Evolutionary conservation across 1,140 invertebrate genomes (phyloP).

Genomic region (Drosophila bifasciata): DNA sequence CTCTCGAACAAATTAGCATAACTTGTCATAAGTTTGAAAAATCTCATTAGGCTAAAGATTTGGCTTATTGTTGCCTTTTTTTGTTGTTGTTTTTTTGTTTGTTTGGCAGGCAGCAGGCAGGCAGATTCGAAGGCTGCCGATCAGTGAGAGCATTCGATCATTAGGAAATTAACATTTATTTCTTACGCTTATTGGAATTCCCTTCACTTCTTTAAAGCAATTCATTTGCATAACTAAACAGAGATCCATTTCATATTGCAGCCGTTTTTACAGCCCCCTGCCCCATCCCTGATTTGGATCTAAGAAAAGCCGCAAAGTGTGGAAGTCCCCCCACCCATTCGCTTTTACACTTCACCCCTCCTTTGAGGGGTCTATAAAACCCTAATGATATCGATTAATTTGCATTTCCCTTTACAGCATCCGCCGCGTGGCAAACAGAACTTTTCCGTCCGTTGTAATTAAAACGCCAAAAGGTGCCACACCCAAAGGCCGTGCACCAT

Average conservation of each 20-base stretch:
- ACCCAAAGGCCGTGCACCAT: conserved; percentile 37
- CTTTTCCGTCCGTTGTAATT: conserved; percentile 74
- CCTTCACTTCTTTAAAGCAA: conserved; percentile 69
- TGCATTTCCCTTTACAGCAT: conserved; percentile 60
- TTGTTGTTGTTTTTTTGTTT: conserved; percentile 19
- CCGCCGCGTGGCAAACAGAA: conserved; percentile 35
- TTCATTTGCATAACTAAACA: conserved; percentile 79
- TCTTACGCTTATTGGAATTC: conserved; percentile 56
- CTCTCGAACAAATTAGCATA: conserved; percentile 71
- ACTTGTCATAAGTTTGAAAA: conserved; percentile 82
- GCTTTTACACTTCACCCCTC: too few relatives aligned
- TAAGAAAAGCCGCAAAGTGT: conserved; percentile 50
- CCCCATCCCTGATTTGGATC: conserved; percentile 36
- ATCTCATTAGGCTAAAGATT: conserved; percentile 77
- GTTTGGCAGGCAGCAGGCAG: conserved; percentile 13
- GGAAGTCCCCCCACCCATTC: too few relatives aligned
- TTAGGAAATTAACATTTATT: conserved; percentile 73
- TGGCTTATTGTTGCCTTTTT: conserved; percentile 25
- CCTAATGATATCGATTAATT: conserved; percentile 80
- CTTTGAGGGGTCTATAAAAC: conserved; percentile 46
- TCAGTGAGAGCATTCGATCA: conserved; percentile 52
- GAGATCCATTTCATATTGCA: conserved; percentile 44
- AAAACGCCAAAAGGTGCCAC: conserved; percentile 81
- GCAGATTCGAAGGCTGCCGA: conserved; percentile 39
- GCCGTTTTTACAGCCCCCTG: conserved; percentile 36